A percentile compares a stretch with the other conserved stretches of the same genome.
These are phyloP conservation scores for Anthoscopus minutus DNA, from an alignment of 2,113 vertebrate genomes.

Conservation along the genomic window DNA sequence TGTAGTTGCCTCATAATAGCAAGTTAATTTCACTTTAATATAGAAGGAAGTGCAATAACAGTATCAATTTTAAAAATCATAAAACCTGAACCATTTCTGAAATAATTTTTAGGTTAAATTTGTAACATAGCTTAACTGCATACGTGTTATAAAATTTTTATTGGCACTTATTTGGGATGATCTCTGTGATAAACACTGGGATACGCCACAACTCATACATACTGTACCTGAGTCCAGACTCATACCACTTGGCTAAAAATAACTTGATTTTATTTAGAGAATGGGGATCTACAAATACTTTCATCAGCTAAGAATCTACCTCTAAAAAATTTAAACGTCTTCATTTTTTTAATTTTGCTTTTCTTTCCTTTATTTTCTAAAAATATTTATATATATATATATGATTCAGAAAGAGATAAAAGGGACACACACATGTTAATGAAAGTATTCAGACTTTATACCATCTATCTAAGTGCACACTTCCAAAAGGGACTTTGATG, in stretches of 20 bases:
- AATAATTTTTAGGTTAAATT: background rate
- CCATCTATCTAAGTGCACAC: background rate
- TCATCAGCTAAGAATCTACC: background rate
- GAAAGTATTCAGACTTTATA: background rate
- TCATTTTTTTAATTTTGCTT: background rate
- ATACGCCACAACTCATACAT: background rate
- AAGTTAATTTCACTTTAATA: constrained; percentile 35
- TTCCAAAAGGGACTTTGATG: constrained; percentile 1
- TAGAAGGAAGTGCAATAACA: background rate
- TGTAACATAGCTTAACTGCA: background rate
- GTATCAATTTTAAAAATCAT: constrained; percentile 26
- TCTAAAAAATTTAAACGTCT: background rate
- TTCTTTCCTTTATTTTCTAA: background rate
- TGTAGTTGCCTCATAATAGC: background rate
- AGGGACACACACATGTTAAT: background rate
- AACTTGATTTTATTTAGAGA: background rate
- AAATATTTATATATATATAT: background rate
- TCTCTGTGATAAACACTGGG: background rate
- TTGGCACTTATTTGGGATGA: background rate
- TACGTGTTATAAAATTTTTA: background rate
- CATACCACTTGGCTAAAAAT: background rate
- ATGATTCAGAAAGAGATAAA: background rate
- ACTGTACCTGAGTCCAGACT: background rate
- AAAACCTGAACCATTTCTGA: constrained; percentile 28
- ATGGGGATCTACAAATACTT: background rate